Base-by-base conservation (phyloP, 2,888 invertebrate species). In the Temnothorax rugatulus region DNA sequence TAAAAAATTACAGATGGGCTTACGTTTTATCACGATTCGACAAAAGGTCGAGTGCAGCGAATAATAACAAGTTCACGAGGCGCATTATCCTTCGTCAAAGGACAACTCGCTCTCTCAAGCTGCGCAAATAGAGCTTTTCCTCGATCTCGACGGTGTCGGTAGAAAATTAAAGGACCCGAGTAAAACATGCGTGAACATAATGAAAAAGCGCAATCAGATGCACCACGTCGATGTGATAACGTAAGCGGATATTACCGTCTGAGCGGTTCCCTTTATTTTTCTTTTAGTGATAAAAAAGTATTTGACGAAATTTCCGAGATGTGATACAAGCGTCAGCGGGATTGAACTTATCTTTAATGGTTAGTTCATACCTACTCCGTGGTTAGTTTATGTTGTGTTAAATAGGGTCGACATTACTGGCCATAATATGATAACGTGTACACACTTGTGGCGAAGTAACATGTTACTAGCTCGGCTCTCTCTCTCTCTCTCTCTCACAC, bases 341-440 rank as follows among this genome's bases (percentile, higher is more conserved):
- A 21, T 18, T 44, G 50, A 68, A 47, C 54, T 47, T 63, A 47
- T 61, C 86, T 86, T 88, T 76, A 64, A 63, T 54, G 44, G 71
- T 69, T 59, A 38, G 7, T 66, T 63, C 41, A 50, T 44, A 59
- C 9, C 64, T 71, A 73, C 73, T 84, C 76, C 61, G 25, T 18
- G n/a, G 82, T 57, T 75, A 79, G 84, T 89, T 89, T 87, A 84
- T 74, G 79, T 81, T 82, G 68, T 71, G 59, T 86, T 89, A 79
- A 73, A 81, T 50, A 81, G 47, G 73, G 59, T 73, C 47, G 47
- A 38, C 38, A 73, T 81, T 50, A 61, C 79, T 73, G 79, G 25
- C 18, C 47, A 15, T 73, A 61, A 59, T 59, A 50, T 18, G 59
- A 79, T 79, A 71, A 71, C 38, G 38, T 8, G 25, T 47, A 25